These are phyloP conservation scores for Sarcoramphus papa DNA, from an alignment of 2,797 vertebrate species.

Conservation along the genomic window DNA sequence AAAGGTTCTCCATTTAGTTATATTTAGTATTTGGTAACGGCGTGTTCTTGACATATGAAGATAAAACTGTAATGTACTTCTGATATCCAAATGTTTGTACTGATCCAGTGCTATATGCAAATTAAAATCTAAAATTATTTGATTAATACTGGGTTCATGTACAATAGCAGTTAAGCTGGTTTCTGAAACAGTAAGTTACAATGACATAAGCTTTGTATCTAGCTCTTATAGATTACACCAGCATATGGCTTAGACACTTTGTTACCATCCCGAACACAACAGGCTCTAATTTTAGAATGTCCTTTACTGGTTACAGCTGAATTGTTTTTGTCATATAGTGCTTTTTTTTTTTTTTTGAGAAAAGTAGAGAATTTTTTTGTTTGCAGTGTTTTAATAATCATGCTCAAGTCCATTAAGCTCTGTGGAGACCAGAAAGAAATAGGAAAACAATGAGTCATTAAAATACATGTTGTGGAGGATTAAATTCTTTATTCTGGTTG, in stretches of 20 bases:
- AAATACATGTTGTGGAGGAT: neutral
- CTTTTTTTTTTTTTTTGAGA: neutral
- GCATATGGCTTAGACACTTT: constrained; percentile 23
- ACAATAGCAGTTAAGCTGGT: neutral
- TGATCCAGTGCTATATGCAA: neutral
- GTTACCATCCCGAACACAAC: neutral
- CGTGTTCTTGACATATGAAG: neutral
- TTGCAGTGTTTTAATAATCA: neutral
- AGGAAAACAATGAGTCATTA: constrained; percentile 31
- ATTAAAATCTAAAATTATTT: neutral
- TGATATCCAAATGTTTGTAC: neutral
- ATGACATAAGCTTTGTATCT: neutral
- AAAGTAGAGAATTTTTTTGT: neutral
- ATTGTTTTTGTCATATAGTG: neutral
- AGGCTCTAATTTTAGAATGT: constrained; percentile 29
- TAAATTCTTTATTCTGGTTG: neutral
- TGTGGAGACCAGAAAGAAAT: neutral
- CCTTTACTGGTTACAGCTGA: neutral
- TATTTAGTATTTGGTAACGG: neutral
- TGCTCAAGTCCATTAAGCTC: neutral
- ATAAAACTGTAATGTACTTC: neutral
- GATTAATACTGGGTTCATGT: neutral
- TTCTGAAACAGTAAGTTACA: neutral
- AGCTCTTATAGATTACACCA: neutral
- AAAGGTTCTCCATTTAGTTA: neutral